These are phyloP conservation scores for Sarcophaga subvicina DNA, from an alignment of 2,888 invertebrate genomes.

Conservation along the genomic window DNA sequence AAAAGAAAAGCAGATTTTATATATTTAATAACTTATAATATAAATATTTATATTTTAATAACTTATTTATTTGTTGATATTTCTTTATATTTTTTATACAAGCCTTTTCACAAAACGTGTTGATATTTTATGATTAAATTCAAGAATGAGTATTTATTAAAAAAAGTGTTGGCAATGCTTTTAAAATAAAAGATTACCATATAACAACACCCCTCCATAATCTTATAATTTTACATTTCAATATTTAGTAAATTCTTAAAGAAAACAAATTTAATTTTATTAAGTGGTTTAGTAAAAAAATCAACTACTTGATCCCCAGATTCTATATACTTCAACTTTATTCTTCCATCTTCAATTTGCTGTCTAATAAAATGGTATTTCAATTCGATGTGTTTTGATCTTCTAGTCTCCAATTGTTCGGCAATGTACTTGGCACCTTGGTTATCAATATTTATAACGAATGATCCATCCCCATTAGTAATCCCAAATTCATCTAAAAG, in stretches of 20 bases:
- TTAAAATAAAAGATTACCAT: no score
- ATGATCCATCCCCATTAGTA: neutral
- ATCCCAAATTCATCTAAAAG: constrained; percentile 6
- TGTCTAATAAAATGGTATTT: constrained; percentile 31
- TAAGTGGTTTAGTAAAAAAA: constrained; percentile 11
- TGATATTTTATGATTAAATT: no score
- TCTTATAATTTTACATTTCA: constrained; percentile 13
- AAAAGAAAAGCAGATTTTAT: no score
- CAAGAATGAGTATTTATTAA: no score
- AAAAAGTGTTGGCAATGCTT: no score
- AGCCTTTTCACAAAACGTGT: no score
- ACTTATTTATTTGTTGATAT: no score
- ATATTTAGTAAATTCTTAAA: constrained; percentile 24
- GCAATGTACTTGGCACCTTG: constrained; percentile 32
- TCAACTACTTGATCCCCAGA: constrained; percentile 7
- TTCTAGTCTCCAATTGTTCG: constrained; percentile 24
- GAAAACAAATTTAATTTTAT: constrained; percentile 25
- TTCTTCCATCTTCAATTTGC: constrained; percentile 4
- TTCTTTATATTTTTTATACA: no score
- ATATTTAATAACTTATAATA: no score
- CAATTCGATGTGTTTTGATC: constrained; percentile 34
- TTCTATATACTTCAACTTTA: constrained; percentile 13
- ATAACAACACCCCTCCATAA: constrained; percentile 2
- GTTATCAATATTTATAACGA: constrained; percentile 18
- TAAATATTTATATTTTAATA: no score